A percentile compares a stretch with the other conserved stretches of the same genome.
phyloP scores from a whole-genome alignment of 2,888 invertebrate species.

The Ophion costatus region DNA sequence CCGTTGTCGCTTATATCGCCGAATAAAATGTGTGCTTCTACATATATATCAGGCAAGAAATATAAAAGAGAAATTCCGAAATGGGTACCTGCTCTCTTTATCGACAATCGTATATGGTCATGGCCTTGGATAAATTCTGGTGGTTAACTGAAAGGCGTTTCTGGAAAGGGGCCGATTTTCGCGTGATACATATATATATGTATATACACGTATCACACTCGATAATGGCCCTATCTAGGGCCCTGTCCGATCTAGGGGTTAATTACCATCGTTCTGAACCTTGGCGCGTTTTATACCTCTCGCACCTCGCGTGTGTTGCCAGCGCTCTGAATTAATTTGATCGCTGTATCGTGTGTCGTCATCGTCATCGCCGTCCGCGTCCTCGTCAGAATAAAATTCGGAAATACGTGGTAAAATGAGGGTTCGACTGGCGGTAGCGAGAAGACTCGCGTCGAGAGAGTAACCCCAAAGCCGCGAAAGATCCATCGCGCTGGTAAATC shows the following conservation, averaged over 20 bases:
- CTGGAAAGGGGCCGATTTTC: slow-evolving; percentile 67
- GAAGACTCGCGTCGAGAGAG: slow-evolving; percentile 37
- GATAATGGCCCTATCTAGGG: slow-evolving; percentile 77
- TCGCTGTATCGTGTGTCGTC: slow-evolving; percentile 60
- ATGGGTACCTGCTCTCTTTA: slow-evolving; percentile 3
- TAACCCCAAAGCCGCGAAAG: slow-evolving; percentile 14
- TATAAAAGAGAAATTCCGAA: neutral
- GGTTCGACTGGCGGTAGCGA: slow-evolving; percentile 24
- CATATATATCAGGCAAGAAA: neutral
- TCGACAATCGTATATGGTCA: slow-evolving; percentile 72
- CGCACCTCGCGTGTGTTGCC: slow-evolving; percentile 39
- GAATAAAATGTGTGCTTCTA: no score
- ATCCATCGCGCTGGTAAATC: slow-evolving; percentile 57
- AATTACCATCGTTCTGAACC: slow-evolving; percentile 79
- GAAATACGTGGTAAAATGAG: slow-evolving; percentile 47
- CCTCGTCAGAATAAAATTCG: slow-evolving; percentile 55
- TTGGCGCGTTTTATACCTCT: slow-evolving; percentile 53
- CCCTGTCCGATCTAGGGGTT: slow-evolving; percentile 77
- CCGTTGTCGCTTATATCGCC: neutral
- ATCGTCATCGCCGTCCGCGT: slow-evolving; percentile 44
- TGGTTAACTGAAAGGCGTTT: slow-evolving; percentile 74
- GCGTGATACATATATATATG: slow-evolving; percentile 18
- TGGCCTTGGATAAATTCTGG: slow-evolving; percentile 77
- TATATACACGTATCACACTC: slow-evolving; percentile 70
- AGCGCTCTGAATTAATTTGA: slow-evolving; percentile 60